These are phyloP conservation scores for Pedetes capensis DNA, from an alignment of 2,113 vertebrate species.

Conservation along the genomic window DNA sequence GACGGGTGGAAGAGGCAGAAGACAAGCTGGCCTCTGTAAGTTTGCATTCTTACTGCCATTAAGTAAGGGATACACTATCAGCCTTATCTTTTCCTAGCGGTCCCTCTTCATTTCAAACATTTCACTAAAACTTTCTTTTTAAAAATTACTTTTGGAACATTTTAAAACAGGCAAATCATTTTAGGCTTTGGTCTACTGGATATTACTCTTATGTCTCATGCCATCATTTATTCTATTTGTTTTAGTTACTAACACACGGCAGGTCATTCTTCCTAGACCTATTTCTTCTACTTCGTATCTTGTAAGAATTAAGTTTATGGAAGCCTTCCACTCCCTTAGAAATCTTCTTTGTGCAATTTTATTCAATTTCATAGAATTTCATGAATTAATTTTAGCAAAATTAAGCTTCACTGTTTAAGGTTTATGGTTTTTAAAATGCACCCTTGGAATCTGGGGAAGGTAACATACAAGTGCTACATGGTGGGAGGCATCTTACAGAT, in stretches of 20 bases:
- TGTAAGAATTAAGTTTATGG: neutral
- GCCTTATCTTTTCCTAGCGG: neutral
- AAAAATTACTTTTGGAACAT: neutral
- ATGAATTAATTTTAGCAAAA: neutral
- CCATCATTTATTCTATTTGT: neutral
- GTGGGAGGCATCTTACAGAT: neutral
- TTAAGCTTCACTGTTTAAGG: neutral
- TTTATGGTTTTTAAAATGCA: neutral
- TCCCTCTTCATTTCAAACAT: neutral
- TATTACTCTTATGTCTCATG: neutral
- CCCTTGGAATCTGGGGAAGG: neutral
- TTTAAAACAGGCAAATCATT: neutral
- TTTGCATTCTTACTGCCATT: neutral
- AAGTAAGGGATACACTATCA: neutral
- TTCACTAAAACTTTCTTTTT: neutral
- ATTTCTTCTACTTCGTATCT: neutral
- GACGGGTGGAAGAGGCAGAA: neutral
- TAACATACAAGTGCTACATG: neutral
- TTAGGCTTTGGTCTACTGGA: neutral
- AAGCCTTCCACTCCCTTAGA: neutral
- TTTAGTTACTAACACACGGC: neutral
- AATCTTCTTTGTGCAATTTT: neutral
- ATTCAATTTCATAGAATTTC: neutral
- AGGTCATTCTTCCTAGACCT: neutral
- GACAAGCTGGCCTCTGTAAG: too few relatives aligned